phyloP scores from a whole-genome alignment of 2,113 vertebrate genomes.

The Arenaria interpres region DNA sequence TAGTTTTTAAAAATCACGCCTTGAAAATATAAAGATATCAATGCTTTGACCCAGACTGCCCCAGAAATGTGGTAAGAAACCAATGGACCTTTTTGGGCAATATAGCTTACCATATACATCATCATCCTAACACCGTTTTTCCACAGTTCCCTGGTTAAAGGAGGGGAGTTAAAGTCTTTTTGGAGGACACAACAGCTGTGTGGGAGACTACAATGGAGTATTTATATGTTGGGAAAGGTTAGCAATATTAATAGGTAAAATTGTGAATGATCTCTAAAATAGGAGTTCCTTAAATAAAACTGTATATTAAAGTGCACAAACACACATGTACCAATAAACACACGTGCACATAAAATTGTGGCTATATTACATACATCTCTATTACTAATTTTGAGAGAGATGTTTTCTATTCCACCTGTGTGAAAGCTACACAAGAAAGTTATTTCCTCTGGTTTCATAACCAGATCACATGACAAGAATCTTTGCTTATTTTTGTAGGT shows the following conservation, averaged over 20 bases:
- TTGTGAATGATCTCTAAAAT: neutral
- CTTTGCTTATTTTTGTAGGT: neutral
- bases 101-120: neutral
- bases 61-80: neutral
- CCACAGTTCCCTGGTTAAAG: neutral
- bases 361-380: neutral
- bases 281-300: neutral
- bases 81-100: neutral
- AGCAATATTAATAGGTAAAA: neutral
- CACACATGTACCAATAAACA: neutral
- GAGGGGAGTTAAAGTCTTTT: neutral
- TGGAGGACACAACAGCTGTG: neutral
- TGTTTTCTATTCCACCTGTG: neutral
- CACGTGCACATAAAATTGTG: accelerated
- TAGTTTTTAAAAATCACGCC: neutral
- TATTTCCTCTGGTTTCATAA: neutral
- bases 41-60: neutral
- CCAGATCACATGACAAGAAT: neutral
- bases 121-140: neutral
- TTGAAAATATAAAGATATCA: neutral
- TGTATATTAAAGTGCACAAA: neutral
- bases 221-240: neutral
- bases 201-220: neutral
- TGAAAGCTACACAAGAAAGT: neutral
- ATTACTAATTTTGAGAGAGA: neutral